Conservation (phyloP, 1,140 invertebrate genomes). For the Tribolium madens region DNA sequence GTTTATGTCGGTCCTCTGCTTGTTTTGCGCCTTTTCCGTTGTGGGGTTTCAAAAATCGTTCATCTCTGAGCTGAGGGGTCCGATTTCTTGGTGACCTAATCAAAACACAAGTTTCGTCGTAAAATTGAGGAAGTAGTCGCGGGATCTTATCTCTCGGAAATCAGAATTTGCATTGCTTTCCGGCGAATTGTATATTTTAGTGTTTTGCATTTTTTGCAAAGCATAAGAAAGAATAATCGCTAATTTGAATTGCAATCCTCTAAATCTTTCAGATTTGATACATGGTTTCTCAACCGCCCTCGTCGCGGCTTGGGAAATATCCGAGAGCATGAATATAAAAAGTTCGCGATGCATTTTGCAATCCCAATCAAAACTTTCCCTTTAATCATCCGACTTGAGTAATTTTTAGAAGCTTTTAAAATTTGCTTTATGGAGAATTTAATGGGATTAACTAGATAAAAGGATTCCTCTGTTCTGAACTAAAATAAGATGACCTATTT, state of each 20-base stretch:
- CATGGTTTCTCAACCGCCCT: slow-evolving; percentile 49
- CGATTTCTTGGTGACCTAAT: slow-evolving; percentile 10
- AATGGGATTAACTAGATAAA: slow-evolving; percentile 54
- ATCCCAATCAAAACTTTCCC: slow-evolving; percentile 53
- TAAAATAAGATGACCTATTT: slow-evolving; percentile 26
- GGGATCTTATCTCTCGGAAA: slow-evolving; percentile 43
- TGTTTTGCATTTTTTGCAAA: slow-evolving; percentile 55
- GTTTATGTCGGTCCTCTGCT: too few relatives aligned
- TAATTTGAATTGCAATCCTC: slow-evolving; percentile 62
- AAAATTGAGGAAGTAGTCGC: slow-evolving; percentile 30
- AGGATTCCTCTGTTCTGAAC: slow-evolving; percentile 46
- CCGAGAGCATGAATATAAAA: slow-evolving; percentile 22
- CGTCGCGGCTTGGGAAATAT: slow-evolving; percentile 4
- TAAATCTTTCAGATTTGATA: slow-evolving; percentile 63
- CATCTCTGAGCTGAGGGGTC: too few relatives aligned
- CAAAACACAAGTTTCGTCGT: slow-evolving; percentile 22
- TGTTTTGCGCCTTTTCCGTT: too few relatives aligned
- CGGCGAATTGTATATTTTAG: slow-evolving; percentile 51
- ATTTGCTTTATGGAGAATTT: slow-evolving; percentile 50
- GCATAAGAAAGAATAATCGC: slow-evolving; percentile 55
- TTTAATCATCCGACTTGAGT: slow-evolving; percentile 48
- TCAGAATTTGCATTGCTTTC: slow-evolving; percentile 53
- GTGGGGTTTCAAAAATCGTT: too few relatives aligned
- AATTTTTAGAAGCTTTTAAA: slow-evolving; percentile 55
- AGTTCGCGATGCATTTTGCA: slow-evolving; percentile 44